Evolutionary conservation across 2,797 vertebrate species (phyloP).

Genomic region (Gephyroberyx darwinii): DNA sequence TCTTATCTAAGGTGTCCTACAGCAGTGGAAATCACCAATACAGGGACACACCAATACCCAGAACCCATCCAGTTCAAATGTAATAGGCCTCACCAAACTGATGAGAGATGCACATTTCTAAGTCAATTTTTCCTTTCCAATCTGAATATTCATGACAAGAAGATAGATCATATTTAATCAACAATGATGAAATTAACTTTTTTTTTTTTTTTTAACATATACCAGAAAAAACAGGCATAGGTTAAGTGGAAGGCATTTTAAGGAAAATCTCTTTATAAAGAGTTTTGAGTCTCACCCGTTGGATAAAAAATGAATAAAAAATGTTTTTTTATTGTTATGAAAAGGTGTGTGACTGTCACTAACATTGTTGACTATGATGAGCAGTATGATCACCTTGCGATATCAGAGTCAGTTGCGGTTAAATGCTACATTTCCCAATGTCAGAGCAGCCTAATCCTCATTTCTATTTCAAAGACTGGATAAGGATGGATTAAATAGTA

Average conservation of each 20-base stretch:
- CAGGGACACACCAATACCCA: neutral
- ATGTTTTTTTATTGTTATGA: constrained; percentile 14
- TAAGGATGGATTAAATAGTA: constrained; percentile 75
- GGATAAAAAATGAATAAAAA: constrained; percentile 41
- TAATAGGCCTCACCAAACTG: constrained; percentile 23
- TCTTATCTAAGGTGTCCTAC: constrained; percentile 3
- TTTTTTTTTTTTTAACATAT: constrained; percentile 41
- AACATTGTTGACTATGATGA: neutral
- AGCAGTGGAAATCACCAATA: neutral
- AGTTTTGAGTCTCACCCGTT: constrained; percentile 16
- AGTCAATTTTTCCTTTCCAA: constrained; percentile 20
- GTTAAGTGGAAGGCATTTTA: constrained; percentile 36
- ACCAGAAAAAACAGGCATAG: constrained; percentile 13
- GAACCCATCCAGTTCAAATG: constrained; percentile 14
- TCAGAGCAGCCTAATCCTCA: constrained; percentile 69
- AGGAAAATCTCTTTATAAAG: constrained; percentile 48
- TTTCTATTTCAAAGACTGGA: constrained; percentile 72
- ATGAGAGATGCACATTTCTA: neutral
- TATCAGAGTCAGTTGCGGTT: constrained; percentile 37
- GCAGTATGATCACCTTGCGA: neutral
- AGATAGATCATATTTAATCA: constrained; percentile 46
- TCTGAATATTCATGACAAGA: constrained; percentile 16
- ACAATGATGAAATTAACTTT: constrained; percentile 35
- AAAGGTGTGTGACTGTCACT: constrained; percentile 31
- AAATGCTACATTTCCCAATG: constrained; percentile 51